A percentile compares a stretch with the other conserved stretches of the same genome.
Evolutionary conservation across 2,888 invertebrate species (phyloP).

Genomic region (Leptopterna dolabrata): DNA sequence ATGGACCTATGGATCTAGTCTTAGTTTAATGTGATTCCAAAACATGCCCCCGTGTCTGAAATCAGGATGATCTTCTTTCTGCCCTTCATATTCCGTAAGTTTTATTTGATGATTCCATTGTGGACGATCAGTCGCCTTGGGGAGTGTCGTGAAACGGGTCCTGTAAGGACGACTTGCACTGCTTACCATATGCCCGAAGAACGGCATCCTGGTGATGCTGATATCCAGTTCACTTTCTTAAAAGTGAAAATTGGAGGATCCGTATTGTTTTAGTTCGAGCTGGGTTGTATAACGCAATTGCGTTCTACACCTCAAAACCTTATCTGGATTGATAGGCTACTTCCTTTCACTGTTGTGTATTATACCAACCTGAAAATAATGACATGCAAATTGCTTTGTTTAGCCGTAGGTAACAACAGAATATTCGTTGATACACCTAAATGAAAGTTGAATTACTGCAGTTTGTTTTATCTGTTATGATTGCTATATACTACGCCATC

Average conservation of each 20-base stretch:
- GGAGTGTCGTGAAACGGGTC: neutral
- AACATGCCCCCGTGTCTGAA: slow-evolving; percentile 18
- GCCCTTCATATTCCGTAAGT: slow-evolving; percentile 26
- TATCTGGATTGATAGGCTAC: no score
- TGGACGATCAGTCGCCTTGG: neutral
- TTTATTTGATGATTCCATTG: neutral
- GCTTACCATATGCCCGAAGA: neutral
- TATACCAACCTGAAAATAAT: no score
- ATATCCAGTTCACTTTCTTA: neutral
- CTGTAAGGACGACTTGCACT: neutral
- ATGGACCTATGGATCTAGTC: slow-evolving; percentile 38
- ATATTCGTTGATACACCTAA: no score
- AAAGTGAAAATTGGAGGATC: neutral
- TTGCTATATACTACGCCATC: no score
- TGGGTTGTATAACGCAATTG: no score
- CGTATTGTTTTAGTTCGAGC: neutral
- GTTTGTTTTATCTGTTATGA: no score
- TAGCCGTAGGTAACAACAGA: no score
- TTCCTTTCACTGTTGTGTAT: no score
- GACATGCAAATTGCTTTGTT: no score
- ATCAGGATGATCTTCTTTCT: slow-evolving; percentile 40
- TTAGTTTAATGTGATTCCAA: slow-evolving; percentile 5
- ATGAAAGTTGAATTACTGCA: no score
- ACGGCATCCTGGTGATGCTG: neutral
- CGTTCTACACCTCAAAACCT: neutral